Conservation (phyloP, 2,888 invertebrate species). For the Microdon myrmicae region DNA sequence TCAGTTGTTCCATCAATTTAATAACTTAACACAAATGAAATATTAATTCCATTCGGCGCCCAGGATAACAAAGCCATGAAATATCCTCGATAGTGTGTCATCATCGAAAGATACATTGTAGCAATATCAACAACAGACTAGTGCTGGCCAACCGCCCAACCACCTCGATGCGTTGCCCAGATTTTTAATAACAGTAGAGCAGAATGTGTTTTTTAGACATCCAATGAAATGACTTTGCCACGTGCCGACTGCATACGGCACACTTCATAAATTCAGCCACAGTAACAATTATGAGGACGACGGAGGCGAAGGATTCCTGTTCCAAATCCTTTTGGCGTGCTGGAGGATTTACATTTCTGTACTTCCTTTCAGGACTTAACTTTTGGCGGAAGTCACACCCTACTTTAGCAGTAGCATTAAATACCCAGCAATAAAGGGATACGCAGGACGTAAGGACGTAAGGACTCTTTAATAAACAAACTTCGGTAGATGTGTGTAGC, state of each 20-base stretch:
- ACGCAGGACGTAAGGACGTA: conserved; percentile 8
- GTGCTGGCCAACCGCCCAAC: no score
- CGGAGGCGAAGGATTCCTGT: conserved; percentile 23
- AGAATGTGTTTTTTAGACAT: conserved; percentile 47
- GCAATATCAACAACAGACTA: no score
- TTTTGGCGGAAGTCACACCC: conserved; percentile 32
- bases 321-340: conserved; percentile 37
- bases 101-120: no score
- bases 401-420: conserved; percentile 28
- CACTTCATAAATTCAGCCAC: conserved; percentile 49
- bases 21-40: no score
- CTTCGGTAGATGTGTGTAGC: no score
- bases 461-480: conserved; percentile 27
- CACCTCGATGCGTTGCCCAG: conserved; percentile 17
- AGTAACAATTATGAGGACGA: conserved; percentile 42
- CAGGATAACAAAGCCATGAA: no score
- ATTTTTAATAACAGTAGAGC: conserved; percentile 40
- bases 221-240: conserved; percentile 45
- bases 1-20: no score
- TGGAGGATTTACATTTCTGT: conserved; percentile 39
- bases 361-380: conserved; percentile 29
- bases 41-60: no score
- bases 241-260: conserved; percentile 49
- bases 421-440: conserved; percentile 15
- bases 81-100: no score